Evolutionary conservation across 35 echinoderm and acorn worm genomes (phyloP), one percentile per base, ranked within the genome.

Genomic region (Apostichopus japonicus): DNA sequence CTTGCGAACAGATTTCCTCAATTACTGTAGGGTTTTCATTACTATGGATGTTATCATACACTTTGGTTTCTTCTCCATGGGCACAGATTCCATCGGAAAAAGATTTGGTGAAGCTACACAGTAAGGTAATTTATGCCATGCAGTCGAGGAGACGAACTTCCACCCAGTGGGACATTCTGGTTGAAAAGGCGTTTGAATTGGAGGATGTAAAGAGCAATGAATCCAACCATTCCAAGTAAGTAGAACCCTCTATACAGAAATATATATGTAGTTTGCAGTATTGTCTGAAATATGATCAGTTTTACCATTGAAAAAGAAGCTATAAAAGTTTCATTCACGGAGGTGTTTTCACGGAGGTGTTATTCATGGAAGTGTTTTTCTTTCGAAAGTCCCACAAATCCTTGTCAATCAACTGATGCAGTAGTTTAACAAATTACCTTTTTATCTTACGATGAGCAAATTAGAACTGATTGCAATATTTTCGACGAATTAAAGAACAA

Each of bases 131-230:
- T 11, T 94, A 84, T 96, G 97, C 97, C 78, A 65, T 95, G 61
- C 92, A 95, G 90, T 92, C 93, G 24, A 94, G 96, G 78, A 79
- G 90, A n/a, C 62, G 97, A 23, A 96, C 97, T 53, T 91, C 94
- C 25, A 83, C 93, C n/a, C 95, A 99, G 44, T 99, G 97, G 95
- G 92, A 95, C 65, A 91, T 94, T 7, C 78, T 99, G 11, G 88
- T 99, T 24, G 76, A 91, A 56, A 96, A 92, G 56, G 97, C 97
- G 33, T 95, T 91, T 87, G 92, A 93, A 27, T 75, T 96, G n/a
- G 97, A 99, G 72, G 97, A 99, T 79, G 65, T 98, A 8, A 93
- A 99, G 59, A 88, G 90, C 23, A 99, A 96, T 92, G 97, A 94
- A 65, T 87, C 76, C 14, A 86, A 93, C 80, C 91, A 86, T 80